A percentile compares a stretch with the other conserved stretches of the same genome.
phyloP scores from a whole-genome alignment of 2,113 vertebrate species.

The Isurus oxyrinchus region DNA sequence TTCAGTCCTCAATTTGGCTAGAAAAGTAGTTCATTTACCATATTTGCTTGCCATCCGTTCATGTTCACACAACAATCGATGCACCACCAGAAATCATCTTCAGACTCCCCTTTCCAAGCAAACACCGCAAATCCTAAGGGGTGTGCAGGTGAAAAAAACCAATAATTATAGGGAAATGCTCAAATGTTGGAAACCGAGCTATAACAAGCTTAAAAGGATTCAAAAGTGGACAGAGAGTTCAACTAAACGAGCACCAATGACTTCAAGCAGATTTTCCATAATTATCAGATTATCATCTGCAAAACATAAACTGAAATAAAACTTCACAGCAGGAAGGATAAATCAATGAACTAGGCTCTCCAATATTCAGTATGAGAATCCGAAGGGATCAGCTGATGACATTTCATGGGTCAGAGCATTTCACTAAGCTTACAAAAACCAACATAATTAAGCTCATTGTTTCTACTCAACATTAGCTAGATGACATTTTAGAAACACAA shows the following conservation, averaged over 20 bases:
- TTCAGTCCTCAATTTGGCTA: not conserved
- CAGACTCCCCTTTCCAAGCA: constrained; percentile 96
- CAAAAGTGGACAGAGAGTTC: not conserved
- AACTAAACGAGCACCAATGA: not conserved
- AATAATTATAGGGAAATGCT: not conserved
- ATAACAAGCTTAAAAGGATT: not conserved
- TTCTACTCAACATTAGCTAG: not conserved
- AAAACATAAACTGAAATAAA: not conserved
- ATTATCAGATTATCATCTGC: not conserved
- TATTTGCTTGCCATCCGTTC: constrained; percentile 93
- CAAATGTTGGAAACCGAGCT: not conserved
- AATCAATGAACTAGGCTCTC: not conserved
- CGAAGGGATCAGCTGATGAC: not conserved
- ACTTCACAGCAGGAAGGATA: not conserved
- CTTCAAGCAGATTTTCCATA: not conserved
- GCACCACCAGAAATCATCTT: constrained; percentile 99
- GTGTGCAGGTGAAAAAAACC: not conserved
- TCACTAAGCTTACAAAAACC: not conserved
- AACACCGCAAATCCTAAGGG: constrained; percentile 83
- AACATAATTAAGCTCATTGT: not conserved
- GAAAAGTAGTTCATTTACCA: constrained; percentile 62
- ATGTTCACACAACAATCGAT: constrained; percentile 91
- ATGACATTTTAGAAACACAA: not conserved
- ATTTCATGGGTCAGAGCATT: not conserved
- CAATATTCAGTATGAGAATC: not conserved